phyloP scores from a whole-genome alignment of 2,797 vertebrate genomes.

The Muscicapa comitata region DNA sequence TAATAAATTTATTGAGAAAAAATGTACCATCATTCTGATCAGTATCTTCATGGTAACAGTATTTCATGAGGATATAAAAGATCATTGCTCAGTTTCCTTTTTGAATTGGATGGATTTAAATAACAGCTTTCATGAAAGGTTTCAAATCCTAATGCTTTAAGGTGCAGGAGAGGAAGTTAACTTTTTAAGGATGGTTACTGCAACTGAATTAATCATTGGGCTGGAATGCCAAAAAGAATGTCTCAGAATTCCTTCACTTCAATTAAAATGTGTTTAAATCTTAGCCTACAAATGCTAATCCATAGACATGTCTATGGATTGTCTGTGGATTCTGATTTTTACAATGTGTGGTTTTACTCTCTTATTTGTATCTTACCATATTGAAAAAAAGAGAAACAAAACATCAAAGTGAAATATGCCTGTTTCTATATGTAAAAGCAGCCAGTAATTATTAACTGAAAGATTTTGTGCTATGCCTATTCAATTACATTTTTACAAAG shows the following conservation, averaged over 20 bases:
- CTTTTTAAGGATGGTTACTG: background rate
- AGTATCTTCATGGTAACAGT: background rate
- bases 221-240: background rate
- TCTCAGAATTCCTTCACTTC: background rate
- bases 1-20: background rate
- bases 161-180: background rate
- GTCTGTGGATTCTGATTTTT: background rate
- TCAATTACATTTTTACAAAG: background rate
- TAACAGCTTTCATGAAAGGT: background rate
- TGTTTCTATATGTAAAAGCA: background rate
- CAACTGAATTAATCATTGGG: background rate
- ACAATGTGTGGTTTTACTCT: background rate
- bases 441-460: background rate
- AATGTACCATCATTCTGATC: background rate
- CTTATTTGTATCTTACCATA: background rate
- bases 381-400: background rate
- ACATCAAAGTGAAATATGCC: background rate
- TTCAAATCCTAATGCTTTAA: background rate
- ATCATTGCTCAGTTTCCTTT: background rate
- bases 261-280: background rate
- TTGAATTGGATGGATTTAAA: background rate
- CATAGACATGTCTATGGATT: background rate
- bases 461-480: background rate
- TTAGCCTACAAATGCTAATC: background rate
- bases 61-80: background rate